Evolutionary conservation across 2,888 invertebrate species (phyloP).

Genomic region (Ectemnius lituratus): DNA sequence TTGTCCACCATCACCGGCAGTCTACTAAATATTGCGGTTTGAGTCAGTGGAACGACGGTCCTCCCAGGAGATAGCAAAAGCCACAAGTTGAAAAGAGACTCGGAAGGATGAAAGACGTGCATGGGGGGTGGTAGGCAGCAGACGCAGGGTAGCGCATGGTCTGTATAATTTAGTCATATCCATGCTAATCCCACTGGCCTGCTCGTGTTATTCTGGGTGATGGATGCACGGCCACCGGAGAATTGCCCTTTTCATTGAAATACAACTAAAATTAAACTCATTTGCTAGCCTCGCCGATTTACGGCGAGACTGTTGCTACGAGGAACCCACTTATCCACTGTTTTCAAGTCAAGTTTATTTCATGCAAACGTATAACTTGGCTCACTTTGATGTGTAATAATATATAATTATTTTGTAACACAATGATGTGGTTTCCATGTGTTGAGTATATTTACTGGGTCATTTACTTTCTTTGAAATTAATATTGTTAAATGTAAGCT

Average conservation of each 20-base stretch:
- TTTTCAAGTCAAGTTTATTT: too few relatives aligned
- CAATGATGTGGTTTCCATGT: too few relatives aligned
- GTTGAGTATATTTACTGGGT: too few relatives aligned
- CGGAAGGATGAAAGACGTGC: slow-evolving; percentile 38
- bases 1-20: too few relatives aligned
- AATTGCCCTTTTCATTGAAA: slow-evolving; percentile 75
- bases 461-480: too few relatives aligned
- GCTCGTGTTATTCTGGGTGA: slow-evolving; percentile 72
- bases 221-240: slow-evolving; percentile 73
- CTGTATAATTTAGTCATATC: slow-evolving; percentile 76
- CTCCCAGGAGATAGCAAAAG: slow-evolving; percentile 64
- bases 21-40: slow-evolving; percentile 49
- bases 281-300: slow-evolving; percentile 66
- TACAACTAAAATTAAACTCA: slow-evolving; percentile 75
- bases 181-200: slow-evolving; percentile 73
- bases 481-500: too few relatives aligned
- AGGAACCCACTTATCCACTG: not conserved
- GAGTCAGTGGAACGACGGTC: slow-evolving; percentile 67
- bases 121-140: slow-evolving; percentile 59
- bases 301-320: slow-evolving; percentile 24
- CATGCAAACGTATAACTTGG: too few relatives aligned
- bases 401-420: too few relatives aligned
- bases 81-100: slow-evolving; percentile 48
- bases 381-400: too few relatives aligned
- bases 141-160: slow-evolving; percentile 74